phyloP scores from a whole-genome alignment of 1,140 invertebrate genomes.

The Cylas formicarius region DNA sequence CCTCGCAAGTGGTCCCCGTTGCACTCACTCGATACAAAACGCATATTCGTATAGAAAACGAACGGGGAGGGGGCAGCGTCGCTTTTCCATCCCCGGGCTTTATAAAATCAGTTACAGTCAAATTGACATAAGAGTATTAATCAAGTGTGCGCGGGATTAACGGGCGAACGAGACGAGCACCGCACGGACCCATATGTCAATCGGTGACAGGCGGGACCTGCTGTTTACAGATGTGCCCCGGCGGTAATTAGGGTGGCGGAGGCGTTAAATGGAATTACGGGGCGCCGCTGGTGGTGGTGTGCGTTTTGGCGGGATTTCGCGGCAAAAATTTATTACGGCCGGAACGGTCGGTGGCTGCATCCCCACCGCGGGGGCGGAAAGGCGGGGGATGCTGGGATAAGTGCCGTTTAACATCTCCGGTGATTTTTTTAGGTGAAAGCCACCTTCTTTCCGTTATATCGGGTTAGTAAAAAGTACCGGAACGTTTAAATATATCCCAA shows the following conservation, averaged over 20 bases:
- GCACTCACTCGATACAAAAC: not conserved
- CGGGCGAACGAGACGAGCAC: slow-evolving; percentile 27
- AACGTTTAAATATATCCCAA: too few species aligned
- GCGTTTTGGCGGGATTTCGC: slow-evolving; percentile 9
- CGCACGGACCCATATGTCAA: slow-evolving; percentile 35
- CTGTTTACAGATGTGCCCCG: slow-evolving; percentile 30
- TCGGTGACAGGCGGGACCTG: slow-evolving; percentile 18
- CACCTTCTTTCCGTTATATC: too few species aligned
- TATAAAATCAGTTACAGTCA: slow-evolving; percentile 39
- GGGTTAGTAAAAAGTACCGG: too few species aligned
- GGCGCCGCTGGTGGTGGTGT: slow-evolving; percentile 7
- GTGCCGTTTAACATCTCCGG: slow-evolving; percentile 7
- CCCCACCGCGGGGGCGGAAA: too few species aligned
- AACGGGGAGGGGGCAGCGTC: slow-evolving; percentile 1
- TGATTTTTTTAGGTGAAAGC: too few species aligned
- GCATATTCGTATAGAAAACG: slow-evolving; percentile 1
- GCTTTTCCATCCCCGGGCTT: slow-evolving; percentile 20
- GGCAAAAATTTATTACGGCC: too few species aligned
- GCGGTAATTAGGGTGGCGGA: slow-evolving; percentile 16
- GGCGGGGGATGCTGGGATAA: too few species aligned
- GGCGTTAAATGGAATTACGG: slow-evolving; percentile 19
- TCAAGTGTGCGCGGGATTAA: slow-evolving; percentile 39
- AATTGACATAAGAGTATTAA: slow-evolving; percentile 41
- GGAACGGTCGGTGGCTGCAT: too few species aligned
- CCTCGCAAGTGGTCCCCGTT: slow-evolving; percentile 4